Evolutionary conservation across 2,797 vertebrate species (phyloP).

Genomic region (Thunnus albacares): DNA sequence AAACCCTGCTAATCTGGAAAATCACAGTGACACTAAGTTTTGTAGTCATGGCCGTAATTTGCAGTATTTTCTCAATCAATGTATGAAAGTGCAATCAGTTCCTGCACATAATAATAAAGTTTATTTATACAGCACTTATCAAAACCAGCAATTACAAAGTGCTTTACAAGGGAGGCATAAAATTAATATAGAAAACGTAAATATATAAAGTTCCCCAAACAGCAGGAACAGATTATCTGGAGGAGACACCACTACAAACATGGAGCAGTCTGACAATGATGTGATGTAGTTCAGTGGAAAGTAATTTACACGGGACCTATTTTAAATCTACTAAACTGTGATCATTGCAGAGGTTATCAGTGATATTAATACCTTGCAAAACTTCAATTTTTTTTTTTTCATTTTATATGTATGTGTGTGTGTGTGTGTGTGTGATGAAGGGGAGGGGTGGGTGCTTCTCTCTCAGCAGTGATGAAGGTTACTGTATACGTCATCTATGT

Average conservation of each 20-base stretch:
- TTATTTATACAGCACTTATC: too few relatives aligned
- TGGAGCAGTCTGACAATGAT: neutral
- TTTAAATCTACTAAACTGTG: conserved; percentile 2
- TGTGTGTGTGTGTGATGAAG: too few relatives aligned
- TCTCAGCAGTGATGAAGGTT: neutral
- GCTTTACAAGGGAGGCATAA: too few relatives aligned
- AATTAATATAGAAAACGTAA: too few relatives aligned
- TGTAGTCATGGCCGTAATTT: too few relatives aligned
- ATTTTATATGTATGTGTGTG: too few relatives aligned
- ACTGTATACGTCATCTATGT: neutral
- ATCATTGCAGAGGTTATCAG: neutral
- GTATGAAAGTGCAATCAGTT: too few relatives aligned
- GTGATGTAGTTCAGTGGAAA: neutral
- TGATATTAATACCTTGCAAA: neutral
- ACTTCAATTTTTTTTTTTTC: neutral
- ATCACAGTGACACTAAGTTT: neutral
- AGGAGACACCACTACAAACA: neutral
- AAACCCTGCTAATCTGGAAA: neutral
- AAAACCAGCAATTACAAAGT: too few relatives aligned
- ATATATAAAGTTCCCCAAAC: neutral
- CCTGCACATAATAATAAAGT: too few relatives aligned
- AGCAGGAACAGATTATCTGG: neutral
- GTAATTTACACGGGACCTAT: neutral
- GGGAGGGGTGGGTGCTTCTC: neutral
- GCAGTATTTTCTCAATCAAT: too few relatives aligned